These are phyloP conservation scores for Lasius platythorax DNA, from an alignment of 2,888 invertebrate species.

Conservation along the genomic window DNA sequence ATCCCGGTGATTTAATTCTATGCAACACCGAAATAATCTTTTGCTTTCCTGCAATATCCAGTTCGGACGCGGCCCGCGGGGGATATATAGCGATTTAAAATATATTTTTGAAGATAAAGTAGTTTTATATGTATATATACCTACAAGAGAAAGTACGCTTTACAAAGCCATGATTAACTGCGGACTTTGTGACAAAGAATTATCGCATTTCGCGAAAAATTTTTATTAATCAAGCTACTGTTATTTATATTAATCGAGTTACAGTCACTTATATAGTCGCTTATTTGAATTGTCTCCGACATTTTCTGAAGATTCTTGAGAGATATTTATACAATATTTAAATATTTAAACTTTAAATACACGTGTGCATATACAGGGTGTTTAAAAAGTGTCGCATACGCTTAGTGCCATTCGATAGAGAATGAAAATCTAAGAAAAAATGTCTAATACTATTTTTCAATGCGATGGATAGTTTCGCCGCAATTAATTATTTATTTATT, in stretches of 20 bases:
- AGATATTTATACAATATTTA: neutral
- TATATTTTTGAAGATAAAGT: constrained; percentile 18
- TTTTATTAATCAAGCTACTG: neutral
- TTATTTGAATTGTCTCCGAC: neutral
- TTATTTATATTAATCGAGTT: constrained; percentile 5
- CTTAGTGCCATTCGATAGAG: too few relatives aligned
- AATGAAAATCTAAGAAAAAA: too few relatives aligned
- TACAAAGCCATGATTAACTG: neutral
- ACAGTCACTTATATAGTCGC: neutral
- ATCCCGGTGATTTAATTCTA: constrained; percentile 78
- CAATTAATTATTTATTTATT: too few relatives aligned
- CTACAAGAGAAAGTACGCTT: neutral
- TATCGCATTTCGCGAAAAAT: neutral
- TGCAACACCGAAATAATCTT: constrained; percentile 59
- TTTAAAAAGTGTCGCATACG: too few relatives aligned
- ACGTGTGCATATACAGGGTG: neutral
- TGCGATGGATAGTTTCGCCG: too few relatives aligned
- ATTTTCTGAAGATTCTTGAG: neutral
- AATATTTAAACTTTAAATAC: neutral
- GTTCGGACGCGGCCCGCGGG: constrained; percentile 5
- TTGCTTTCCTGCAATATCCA: constrained; percentile 67
- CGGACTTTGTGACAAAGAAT: neutral
- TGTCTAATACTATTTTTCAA: too few relatives aligned
- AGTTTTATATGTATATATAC: constrained; percentile 1
- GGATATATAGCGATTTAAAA: constrained; percentile 29